Base-by-base conservation (phyloP, 2,888 invertebrate genomes). In the Hofmannophila pseudospretella region DNA sequence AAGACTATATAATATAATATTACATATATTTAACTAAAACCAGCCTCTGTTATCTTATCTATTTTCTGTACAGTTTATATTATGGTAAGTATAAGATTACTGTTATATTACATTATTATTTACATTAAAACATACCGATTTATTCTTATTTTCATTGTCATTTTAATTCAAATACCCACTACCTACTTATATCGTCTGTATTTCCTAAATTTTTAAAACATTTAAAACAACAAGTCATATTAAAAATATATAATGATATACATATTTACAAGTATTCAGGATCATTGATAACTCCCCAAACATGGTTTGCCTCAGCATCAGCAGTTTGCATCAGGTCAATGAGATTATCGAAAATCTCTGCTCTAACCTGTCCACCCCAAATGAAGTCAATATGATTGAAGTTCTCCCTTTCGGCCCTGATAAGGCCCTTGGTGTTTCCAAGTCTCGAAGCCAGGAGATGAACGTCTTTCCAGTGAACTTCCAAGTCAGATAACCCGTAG, bases 351-450 rank as follows among this genome's bases (percentile, higher is more conserved):
- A 65, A 70, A 0, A 73, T 20, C 14, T 52, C 35, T 0, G 44
- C 42, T 22, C 33, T 63, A 0, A 46, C 67, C 30, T 67, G 58
- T 0, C 20, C 38, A 0, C 54, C 63, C 75, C 74, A 76, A n/a
- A 70, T 48, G 34, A 67, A 75, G 22, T 73, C 73, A 2, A 49
- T 55, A 43, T 75, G 74, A 34, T 62, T 63, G 23, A 75, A 77
- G 0, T 39, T 40, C 0, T 48, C 41, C 5, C 67, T 50, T 0
- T 40, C 43, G 1, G 51, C 49, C 37, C 48, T 38, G 11, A 44
- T 40, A 0, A 51, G 25, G 1, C 40, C 45, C 0, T 51, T 34
- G 0, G 58, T 49, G 31, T 69, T 71, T 0, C 62, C 59, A 3
- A 75, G 23, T 0, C 2, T 27, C 0, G 41, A 34, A 11, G 52